Conservation (phyloP, 2,113 vertebrate genomes). For the Uropsilus gracilis region DNA sequence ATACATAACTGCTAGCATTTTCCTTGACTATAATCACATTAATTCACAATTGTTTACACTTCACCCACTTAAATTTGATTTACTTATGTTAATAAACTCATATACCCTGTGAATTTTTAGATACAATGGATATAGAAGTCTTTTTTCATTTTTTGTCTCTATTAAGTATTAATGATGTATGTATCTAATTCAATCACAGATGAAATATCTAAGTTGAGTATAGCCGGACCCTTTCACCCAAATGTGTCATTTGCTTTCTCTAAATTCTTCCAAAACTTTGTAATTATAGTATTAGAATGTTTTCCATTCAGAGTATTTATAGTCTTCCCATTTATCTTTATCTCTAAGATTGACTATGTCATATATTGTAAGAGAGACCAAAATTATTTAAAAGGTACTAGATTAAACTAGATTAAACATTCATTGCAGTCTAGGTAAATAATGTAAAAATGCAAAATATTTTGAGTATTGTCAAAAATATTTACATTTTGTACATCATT, state of each 20-base stretch:
- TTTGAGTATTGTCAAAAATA: background rate
- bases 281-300: background rate
- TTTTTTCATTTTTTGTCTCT: background rate
- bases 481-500: background rate
- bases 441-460: background rate
- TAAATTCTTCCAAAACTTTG: background rate
- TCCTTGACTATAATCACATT: background rate
- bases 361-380: background rate
- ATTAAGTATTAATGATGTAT: background rate
- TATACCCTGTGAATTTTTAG: background rate
- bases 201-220: background rate
- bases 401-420: background rate
- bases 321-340: background rate
- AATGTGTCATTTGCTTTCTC: background rate
- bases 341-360: background rate
- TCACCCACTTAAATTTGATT: background rate
- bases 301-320: background rate
- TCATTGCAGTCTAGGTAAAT: background rate
- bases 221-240: background rate
- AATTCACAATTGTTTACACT: background rate
- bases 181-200: background rate
- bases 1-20: background rate
- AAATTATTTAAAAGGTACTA: background rate
- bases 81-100: background rate
- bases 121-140: background rate